These are phyloP conservation scores for Coregonus clupeaformis DNA, from an alignment of 2,113 vertebrate genomes.

Conservation along the genomic window DNA sequence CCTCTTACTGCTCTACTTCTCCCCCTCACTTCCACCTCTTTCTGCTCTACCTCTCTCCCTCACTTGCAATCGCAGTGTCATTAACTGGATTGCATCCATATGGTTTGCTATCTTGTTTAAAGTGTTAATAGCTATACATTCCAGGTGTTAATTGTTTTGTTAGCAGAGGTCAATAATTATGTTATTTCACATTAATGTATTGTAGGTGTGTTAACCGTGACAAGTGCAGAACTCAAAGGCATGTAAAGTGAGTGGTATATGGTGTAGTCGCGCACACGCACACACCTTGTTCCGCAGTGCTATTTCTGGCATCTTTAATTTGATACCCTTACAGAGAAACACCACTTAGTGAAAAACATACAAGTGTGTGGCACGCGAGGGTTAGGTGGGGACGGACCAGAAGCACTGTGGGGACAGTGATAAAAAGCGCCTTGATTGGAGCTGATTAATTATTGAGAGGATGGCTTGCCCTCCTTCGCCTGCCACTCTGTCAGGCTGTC, in stretches of 20 bases:
- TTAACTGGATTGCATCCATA: not conserved
- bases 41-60: not conserved
- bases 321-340: not conserved
- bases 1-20: not conserved
- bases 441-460: conserved; percentile 50
- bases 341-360: not conserved
- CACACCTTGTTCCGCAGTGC: not conserved
- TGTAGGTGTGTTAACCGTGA: not conserved
- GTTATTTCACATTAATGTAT: not conserved
- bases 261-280: not conserved
- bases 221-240: not conserved
- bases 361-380: not conserved
- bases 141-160: no score
- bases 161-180: conserved; percentile 22
- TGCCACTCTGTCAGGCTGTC: conserved; percentile 31
- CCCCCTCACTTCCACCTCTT: not conserved
- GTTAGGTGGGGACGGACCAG: not conserved
- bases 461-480: conserved; percentile 22
- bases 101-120: not conserved
- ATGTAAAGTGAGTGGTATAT: no score
- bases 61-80: no score
- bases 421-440: conserved; percentile 35
- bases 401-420: not conserved
- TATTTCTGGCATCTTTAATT: not conserved
- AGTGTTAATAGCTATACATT: not conserved